phyloP scores from a whole-genome alignment of 2,797 vertebrate species.

The Emydoidea blandingii region DNA sequence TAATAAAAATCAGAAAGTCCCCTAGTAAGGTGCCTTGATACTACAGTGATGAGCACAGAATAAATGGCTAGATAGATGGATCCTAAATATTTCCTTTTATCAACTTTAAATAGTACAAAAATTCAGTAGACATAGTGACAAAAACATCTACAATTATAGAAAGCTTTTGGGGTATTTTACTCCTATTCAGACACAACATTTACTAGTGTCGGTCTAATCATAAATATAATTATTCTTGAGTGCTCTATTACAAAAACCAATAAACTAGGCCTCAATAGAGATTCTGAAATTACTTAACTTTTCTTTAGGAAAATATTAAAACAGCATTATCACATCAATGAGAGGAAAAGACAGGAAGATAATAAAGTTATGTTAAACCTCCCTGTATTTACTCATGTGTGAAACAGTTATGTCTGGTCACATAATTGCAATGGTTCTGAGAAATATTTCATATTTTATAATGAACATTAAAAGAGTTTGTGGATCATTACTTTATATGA shows the following conservation, averaged over 20 bases:
- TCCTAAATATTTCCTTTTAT: constrained; percentile 33
- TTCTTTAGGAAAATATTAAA: constrained; percentile 89
- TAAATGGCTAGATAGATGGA: constrained; percentile 72
- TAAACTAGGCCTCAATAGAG: constrained; percentile 84
- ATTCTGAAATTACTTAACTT: constrained; percentile 86
- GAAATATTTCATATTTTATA: constrained; percentile 91
- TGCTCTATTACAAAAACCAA: constrained; percentile 85
- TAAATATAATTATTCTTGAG: constrained; percentile 86
- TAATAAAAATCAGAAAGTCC: constrained; percentile 67
- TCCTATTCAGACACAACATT: constrained; percentile 75
- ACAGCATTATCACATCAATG: constrained; percentile 88
- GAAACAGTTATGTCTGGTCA: constrained; percentile 89
- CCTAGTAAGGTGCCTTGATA: constrained; percentile 51
- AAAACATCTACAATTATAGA: constrained; percentile 62
- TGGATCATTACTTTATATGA: constrained; percentile 91
- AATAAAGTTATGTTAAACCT: constrained; percentile 90
- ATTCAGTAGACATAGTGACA: constrained; percentile 7
- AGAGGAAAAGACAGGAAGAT: constrained; percentile 86
- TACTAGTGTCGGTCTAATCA: constrained; percentile 81
- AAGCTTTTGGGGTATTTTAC: constrained; percentile 76
- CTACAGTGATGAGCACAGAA: constrained; percentile 63
- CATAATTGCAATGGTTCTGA: constrained; percentile 88
- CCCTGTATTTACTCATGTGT: constrained; percentile 88
- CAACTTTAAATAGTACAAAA: background rate
- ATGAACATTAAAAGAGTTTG: constrained; percentile 92